Evolutionary conservation across 1,140 invertebrate species (phyloP).

Genomic region (Diprion similis): DNA sequence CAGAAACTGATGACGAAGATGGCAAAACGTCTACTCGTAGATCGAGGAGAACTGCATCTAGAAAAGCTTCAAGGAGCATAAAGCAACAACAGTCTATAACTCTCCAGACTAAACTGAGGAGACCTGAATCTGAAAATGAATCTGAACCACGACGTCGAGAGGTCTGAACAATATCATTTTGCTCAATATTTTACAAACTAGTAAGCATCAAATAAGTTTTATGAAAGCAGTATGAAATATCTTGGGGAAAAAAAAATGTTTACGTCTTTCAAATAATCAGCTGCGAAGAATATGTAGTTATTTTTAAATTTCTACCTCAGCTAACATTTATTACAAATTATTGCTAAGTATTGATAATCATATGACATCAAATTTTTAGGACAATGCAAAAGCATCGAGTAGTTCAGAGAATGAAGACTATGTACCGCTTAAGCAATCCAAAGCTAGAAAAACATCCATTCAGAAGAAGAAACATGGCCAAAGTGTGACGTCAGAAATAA

Average conservation of each 20-base stretch:
- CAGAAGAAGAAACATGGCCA: neutral
- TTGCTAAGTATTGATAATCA: no score
- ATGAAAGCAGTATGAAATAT: no score
- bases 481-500: neutral
- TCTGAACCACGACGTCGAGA: no score
- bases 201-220: no score
- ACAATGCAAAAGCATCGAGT: neutral
- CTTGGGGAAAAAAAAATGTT: no score
- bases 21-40: slow-evolving; percentile 18
- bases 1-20: slow-evolving; percentile 14
- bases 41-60: slow-evolving; percentile 41
- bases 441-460: neutral
- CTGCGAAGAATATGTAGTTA: no score
- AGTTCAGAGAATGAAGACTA: neutral
- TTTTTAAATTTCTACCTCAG: no score
- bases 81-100: slow-evolving; percentile 40
- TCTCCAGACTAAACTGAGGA: slow-evolving; percentile 33
- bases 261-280: no score
- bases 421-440: neutral
- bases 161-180: no score
- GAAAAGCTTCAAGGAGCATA: slow-evolving; percentile 44
- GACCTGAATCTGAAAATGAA: slow-evolving; percentile 25
- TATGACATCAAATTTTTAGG: no score
- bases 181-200: no score
- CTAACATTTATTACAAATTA: no score